Evolutionary conservation across 2,797 vertebrate species (phyloP).

Genomic region (Ispidina lecontei): DNA sequence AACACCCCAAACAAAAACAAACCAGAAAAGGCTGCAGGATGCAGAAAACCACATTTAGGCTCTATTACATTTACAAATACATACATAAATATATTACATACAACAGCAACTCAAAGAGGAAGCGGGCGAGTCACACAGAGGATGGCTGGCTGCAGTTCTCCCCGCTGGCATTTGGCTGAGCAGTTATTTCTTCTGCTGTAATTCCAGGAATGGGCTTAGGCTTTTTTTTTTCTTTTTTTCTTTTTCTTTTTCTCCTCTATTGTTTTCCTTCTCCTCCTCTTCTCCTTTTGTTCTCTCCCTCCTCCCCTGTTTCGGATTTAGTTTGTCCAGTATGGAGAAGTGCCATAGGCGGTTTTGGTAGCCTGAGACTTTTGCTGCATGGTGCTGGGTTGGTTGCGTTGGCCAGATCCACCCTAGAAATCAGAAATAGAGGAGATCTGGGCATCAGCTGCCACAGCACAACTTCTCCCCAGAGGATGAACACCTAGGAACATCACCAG

Average conservation of each 20-base stretch:
- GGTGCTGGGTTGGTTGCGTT: conserved; percentile 90
- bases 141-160: conserved; percentile 82
- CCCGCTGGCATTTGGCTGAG: conserved; percentile 70
- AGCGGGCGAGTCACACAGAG: conserved; percentile 84
- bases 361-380: conserved; percentile 98
- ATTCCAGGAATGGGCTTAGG: conserved; percentile 67
- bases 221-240: neutral
- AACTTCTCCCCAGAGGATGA: neutral
- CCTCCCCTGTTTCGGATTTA: conserved; percentile 66
- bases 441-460: neutral
- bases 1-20: neutral
- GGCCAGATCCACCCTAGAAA: conserved; percentile 87
- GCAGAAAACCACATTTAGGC: conserved; percentile 88
- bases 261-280: neutral
- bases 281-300: conserved; percentile 7
- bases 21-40: conserved; percentile 70
- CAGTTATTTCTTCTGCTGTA: conserved; percentile 64
- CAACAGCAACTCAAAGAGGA: conserved; percentile 92
- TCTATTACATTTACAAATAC: conserved; percentile 99
- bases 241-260: neutral
- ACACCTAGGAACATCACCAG: rapidly evolving
- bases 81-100: conserved; percentile 99
- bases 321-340: conserved; percentile 96
- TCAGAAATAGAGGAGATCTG: neutral
- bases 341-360: conserved; percentile 93